Percentiles rank a stretch among this genome's conserved stretches.
phyloP scores from a whole-genome alignment of 1,140 invertebrate genomes.

The Melipona quadrifasciata region DNA sequence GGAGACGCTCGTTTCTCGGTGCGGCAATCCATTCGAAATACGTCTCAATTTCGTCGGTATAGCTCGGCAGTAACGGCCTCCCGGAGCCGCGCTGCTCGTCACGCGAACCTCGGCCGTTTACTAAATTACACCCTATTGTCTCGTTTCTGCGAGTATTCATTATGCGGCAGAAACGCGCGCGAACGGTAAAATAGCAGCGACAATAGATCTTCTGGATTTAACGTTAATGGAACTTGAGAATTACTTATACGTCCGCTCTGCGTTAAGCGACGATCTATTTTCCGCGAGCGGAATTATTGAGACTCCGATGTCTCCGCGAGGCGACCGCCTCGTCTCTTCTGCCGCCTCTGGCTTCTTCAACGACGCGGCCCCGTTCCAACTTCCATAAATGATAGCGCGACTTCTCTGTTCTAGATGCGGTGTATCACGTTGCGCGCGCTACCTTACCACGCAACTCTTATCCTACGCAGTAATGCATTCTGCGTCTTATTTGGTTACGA shows the following conservation, averaged over 20 bases:
- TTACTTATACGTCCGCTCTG: slow-evolving; percentile 27
- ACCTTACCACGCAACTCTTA: neutral
- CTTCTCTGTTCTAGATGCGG: neutral
- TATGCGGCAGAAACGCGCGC: slow-evolving; percentile 19
- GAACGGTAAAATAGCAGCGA: slow-evolving; percentile 30
- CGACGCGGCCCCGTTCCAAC: neutral
- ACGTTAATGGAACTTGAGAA: slow-evolving; percentile 40
- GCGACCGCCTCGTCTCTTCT: neutral
- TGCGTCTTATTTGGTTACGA: neutral
- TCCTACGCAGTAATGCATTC: neutral
- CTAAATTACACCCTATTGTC: slow-evolving; percentile 41
- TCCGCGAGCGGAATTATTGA: slow-evolving; percentile 2
- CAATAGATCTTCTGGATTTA: slow-evolving; percentile 39
- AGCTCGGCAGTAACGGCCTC: neutral
- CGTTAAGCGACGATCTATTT: slow-evolving; percentile 31
- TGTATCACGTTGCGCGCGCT: neutral
- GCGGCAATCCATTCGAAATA: slow-evolving; percentile 45
- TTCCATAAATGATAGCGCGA: neutral
- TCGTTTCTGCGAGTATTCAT: slow-evolving; percentile 27
- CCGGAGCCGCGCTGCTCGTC: neutral
- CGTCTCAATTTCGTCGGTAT: slow-evolving; percentile 37
- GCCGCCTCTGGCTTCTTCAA: neutral
- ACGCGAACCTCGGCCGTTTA: slow-evolving; percentile 14
- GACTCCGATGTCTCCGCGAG: neutral
- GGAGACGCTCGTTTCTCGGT: slow-evolving; percentile 43